Evolutionary conservation across 2,113 vertebrate genomes (phyloP).

Genomic region (Rynchops niger): DNA sequence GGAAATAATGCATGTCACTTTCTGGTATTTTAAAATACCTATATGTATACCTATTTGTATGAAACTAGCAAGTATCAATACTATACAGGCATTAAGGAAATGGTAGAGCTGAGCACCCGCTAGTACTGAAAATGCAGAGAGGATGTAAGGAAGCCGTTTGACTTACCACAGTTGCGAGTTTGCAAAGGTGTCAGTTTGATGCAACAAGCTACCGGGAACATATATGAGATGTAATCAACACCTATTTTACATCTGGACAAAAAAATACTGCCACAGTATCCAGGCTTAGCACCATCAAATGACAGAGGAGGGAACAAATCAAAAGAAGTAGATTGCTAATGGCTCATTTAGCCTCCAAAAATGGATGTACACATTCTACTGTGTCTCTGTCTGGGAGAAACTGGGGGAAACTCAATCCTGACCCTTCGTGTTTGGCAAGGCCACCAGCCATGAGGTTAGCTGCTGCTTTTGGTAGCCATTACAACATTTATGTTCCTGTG

Average conservation of each 20-base stretch:
- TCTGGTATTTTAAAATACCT: background rate
- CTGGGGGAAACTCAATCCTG: background rate
- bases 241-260: background rate
- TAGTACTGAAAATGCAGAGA: background rate
- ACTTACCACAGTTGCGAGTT: background rate
- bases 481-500: background rate
- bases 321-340: background rate
- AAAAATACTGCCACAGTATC: background rate
- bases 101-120: background rate
- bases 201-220: background rate
- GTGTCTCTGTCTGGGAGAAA: background rate
- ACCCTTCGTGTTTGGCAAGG: background rate
- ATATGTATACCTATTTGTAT: background rate
- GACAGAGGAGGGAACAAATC: background rate
- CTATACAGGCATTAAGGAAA: background rate
- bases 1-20: background rate
- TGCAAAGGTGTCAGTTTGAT: background rate
- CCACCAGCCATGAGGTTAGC: background rate
- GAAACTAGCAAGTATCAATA: background rate
- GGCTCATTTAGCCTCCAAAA: background rate
- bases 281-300: background rate
- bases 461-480: background rate
- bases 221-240: background rate
- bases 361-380: background rate
- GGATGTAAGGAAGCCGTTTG: background rate